Conservation (phyloP, 1,140 invertebrate genomes). For the Micrasema longulum region DNA sequence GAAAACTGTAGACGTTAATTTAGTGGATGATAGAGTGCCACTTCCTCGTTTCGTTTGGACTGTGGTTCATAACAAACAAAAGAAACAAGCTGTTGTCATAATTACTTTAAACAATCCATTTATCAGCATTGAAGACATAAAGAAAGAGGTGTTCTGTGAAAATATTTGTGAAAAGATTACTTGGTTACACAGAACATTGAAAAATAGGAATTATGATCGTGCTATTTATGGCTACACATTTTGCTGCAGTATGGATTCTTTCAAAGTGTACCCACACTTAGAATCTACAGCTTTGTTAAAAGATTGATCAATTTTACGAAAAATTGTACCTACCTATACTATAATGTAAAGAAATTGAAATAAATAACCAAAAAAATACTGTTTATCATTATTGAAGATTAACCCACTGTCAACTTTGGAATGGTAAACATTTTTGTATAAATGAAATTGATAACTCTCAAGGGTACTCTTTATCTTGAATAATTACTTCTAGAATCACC, state of each 20-base stretch:
- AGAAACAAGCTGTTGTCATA: slow-evolving; percentile 41
- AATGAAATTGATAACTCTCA: no score
- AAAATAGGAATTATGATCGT: slow-evolving; percentile 48
- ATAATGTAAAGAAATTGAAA: no score
- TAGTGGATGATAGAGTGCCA: slow-evolving; percentile 34
- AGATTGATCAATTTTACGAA: slow-evolving; percentile 15
- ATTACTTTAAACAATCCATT: slow-evolving; percentile 50
- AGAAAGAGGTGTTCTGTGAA: slow-evolving; percentile 42
- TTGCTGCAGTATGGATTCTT: slow-evolving; percentile 44
- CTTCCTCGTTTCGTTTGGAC: slow-evolving; percentile 46
- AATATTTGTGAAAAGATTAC: slow-evolving; percentile 45
- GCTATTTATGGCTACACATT: slow-evolving; percentile 50
- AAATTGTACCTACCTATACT: no score
- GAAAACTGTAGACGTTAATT: slow-evolving; percentile 28
- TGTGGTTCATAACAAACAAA: slow-evolving; percentile 34
- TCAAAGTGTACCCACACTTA: slow-evolving; percentile 32
- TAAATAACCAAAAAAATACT: no score
- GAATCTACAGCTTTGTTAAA: slow-evolving; percentile 28
- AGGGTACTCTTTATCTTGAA: no score
- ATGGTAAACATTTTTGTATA: no score
- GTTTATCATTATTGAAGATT: no score
- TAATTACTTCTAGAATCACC: no score
- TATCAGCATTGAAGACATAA: slow-evolving; percentile 23
- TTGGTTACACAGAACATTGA: slow-evolving; percentile 42
- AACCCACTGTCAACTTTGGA: no score